Conservation (phyloP, 53 echinoderm and acorn worm genomes). For the Paelopatides confundens region DNA sequence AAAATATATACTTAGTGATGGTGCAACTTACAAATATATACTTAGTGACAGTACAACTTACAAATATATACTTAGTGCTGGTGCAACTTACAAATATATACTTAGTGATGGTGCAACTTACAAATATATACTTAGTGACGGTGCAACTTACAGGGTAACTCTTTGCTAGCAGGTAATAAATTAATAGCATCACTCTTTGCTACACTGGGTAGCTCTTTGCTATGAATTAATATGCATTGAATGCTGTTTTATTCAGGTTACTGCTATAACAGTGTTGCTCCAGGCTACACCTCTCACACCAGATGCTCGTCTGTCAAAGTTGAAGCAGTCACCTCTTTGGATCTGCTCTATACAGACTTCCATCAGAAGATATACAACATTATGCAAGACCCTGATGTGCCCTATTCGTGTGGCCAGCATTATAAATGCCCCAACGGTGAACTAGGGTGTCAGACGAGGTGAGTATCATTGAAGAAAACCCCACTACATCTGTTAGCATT, state of each 20-base stretch:
- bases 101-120: no score
- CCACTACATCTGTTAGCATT: not conserved
- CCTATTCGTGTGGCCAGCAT: constrained; percentile 75
- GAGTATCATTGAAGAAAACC: not conserved
- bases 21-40: no score
- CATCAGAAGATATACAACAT: constrained; percentile 88
- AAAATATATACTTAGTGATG: no score
- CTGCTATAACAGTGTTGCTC: constrained; percentile 82
- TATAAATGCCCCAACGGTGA: constrained; percentile 88
- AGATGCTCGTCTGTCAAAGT: constrained; percentile 90
- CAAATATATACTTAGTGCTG: no score
- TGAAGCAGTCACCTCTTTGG: constrained; percentile 92
- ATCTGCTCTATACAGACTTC: constrained; percentile 96
- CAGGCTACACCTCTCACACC: constrained; percentile 64
- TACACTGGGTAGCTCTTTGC: no score
- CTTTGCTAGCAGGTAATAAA: no score
- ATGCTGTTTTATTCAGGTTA: constrained; percentile 43
- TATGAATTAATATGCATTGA: no score
- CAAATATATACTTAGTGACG: no score
- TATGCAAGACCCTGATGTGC: constrained; percentile 84
- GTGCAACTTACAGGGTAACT: no score
- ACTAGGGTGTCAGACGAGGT: constrained; percentile 88
- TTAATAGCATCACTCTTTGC: no score
- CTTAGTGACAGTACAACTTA: no score
- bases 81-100: no score